These are phyloP conservation scores for Semnornis frantzii DNA, from an alignment of 2,113 vertebrate species.

Conservation along the genomic window DNA sequence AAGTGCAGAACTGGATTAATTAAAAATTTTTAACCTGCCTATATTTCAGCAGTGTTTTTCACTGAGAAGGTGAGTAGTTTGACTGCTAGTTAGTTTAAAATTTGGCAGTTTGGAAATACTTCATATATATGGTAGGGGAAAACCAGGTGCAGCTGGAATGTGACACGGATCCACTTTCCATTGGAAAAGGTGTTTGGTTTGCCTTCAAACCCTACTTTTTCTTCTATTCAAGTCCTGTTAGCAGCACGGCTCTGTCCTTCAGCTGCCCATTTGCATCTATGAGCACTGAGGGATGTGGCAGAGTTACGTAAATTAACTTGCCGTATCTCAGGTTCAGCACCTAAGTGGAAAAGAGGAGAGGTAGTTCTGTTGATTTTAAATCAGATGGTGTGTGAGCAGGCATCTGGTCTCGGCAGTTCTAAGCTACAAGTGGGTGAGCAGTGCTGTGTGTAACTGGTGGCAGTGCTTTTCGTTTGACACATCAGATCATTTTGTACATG, in stretches of 20 bases:
- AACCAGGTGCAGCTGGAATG: not conserved
- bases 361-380: not conserved
- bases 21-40: not conserved
- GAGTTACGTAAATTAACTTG: not conserved
- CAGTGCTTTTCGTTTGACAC: not conserved
- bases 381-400: not conserved
- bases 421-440: not conserved
- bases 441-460: not conserved
- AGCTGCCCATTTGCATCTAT: not conserved
- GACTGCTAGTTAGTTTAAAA: not conserved
- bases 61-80: not conserved
- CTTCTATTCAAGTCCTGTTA: not conserved
- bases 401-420: accelerated
- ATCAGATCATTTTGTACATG: not conserved
- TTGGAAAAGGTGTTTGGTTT: not conserved
- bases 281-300: not conserved
- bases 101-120: not conserved
- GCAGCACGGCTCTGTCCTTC: not conserved
- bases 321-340: not conserved
- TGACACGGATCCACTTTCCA: not conserved
- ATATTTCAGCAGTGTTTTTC: not conserved
- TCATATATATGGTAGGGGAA: accelerated
- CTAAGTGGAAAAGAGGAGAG: not conserved
- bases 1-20: not conserved
- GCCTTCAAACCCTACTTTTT: not conserved